phyloP scores from a whole-genome alignment of 37 sponge, comb jelly and placozoan genomes.

The Sycon ciliatum region DNA sequence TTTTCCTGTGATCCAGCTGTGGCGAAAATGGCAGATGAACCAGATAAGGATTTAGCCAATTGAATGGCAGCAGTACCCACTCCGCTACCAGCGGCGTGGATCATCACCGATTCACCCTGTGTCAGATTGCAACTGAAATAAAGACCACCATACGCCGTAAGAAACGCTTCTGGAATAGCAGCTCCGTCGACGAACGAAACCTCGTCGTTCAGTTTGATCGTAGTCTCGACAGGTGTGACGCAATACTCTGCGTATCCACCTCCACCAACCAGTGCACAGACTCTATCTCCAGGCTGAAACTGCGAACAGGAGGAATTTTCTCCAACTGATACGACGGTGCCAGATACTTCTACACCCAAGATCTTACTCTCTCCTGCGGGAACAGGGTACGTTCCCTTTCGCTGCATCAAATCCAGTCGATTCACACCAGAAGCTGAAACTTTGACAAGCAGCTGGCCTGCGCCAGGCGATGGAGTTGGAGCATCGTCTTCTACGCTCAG shows the following conservation, averaged over 20 bases:
- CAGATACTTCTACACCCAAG: slow-evolving; percentile 82
- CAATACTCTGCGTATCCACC: slow-evolving; percentile 87
- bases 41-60: slow-evolving; percentile 44
- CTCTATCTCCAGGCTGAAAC: slow-evolving; percentile 61
- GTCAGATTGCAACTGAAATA: slow-evolving; percentile 44
- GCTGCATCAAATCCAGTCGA: slow-evolving; percentile 69
- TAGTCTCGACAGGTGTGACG: slow-evolving; percentile 58
- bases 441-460: slow-evolving; percentile 20
- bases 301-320: too few relatives aligned
- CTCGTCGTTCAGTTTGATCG: slow-evolving; percentile 49
- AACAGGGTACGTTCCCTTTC: slow-evolving; percentile 49
- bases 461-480: too few relatives aligned
- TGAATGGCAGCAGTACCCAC: slow-evolving; percentile 74
- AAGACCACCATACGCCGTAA: slow-evolving; percentile 77
- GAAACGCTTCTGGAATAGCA: slow-evolving; percentile 58
- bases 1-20: slow-evolving; percentile 67
- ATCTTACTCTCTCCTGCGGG: slow-evolving; percentile 78
- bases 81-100: slow-evolving; percentile 81
- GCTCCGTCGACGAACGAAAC: slow-evolving; percentile 48
- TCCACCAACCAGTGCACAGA: slow-evolving; percentile 79
- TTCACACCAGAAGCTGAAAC: slow-evolving; percentile 72
- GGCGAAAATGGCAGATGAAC: slow-evolving; percentile 38
- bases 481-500: too few relatives aligned
- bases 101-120: slow-evolving; percentile 57
- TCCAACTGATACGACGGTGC: slow-evolving; percentile 38